Evolutionary conservation across 2,113 vertebrate genomes (phyloP).

Genomic region (Perca fluviatilis): DNA sequence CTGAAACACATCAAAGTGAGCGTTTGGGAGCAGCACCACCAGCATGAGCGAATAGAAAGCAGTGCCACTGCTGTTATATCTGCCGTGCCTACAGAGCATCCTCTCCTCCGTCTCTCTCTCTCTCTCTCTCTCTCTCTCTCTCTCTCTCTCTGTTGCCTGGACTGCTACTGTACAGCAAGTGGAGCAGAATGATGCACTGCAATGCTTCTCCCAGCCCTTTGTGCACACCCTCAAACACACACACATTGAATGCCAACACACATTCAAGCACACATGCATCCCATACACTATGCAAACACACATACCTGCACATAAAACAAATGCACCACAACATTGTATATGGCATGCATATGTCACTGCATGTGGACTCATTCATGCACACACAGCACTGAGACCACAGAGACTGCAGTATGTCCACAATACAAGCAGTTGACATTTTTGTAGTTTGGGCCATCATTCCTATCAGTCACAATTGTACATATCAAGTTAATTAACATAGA

Average conservation of each 20-base stretch:
- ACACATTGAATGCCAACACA: conserved; percentile 30
- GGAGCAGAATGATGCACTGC: conserved; percentile 85
- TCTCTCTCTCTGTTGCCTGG: conserved; percentile 44
- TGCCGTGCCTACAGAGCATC: conserved; percentile 39
- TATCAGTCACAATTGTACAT: background rate
- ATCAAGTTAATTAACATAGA: background rate
- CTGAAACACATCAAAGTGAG: conserved; percentile 66
- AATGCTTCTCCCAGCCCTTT: conserved; percentile 62
- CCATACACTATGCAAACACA: conserved; percentile 18
- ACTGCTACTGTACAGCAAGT: conserved; percentile 77
- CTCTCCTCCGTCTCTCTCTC: conserved; percentile 31
- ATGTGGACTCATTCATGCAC: conserved; percentile 9
- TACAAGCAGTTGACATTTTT: background rate
- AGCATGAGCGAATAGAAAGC: conserved; percentile 39
- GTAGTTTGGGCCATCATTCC: background rate
- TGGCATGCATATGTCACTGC: conserved; percentile 4
- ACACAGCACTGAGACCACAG: background rate
- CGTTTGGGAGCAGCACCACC: conserved; percentile 46
- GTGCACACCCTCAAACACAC: conserved; percentile 29
- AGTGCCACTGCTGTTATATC: conserved; percentile 42
- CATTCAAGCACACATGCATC: background rate
- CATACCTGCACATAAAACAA: conserved; percentile 33
- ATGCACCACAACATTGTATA: background rate
- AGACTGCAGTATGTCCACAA: background rate
- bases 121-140: conserved; percentile 40